Evolutionary conservation across 2,113 vertebrate species (phyloP).

Genomic region (Gallinago jamesoni): DNA sequence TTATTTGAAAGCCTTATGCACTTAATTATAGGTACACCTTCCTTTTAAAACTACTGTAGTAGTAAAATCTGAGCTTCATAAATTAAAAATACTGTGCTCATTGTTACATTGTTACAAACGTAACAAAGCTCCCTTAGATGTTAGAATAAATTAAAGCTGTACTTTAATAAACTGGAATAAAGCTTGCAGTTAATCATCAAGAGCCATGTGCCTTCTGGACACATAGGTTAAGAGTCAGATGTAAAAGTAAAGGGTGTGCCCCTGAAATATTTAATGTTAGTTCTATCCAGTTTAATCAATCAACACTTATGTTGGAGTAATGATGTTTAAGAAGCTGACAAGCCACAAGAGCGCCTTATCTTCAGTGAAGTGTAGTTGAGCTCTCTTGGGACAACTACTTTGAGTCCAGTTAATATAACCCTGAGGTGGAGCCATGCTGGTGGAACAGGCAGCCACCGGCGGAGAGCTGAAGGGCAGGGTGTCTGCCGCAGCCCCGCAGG

Average conservation of each 20-base stretch:
- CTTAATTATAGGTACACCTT: constrained; percentile 53
- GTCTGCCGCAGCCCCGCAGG: neutral
- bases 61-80: constrained; percentile 43
- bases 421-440: neutral
- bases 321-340: neutral
- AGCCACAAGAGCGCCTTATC: neutral
- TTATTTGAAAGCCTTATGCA: neutral
- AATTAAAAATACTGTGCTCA: constrained; percentile 3
- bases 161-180: constrained; percentile 41
- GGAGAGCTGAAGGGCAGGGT: neutral
- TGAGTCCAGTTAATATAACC: neutral
- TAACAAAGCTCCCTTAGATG: constrained; percentile 33
- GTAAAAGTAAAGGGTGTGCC: constrained; percentile 18
- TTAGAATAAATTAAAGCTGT: constrained; percentile 29
- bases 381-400: neutral
- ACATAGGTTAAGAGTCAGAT: neutral
- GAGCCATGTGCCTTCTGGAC: constrained; percentile 25
- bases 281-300: neutral
- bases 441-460: neutral
- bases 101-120: neutral
- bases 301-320: neutral
- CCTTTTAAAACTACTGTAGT: constrained; percentile 28
- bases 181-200: constrained; percentile 33
- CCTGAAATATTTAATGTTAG: neutral
- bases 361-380: neutral